These are phyloP conservation scores for Lasioglossum figueresi DNA, from an alignment of 2,888 invertebrate genomes.

Conservation along the genomic window DNA sequence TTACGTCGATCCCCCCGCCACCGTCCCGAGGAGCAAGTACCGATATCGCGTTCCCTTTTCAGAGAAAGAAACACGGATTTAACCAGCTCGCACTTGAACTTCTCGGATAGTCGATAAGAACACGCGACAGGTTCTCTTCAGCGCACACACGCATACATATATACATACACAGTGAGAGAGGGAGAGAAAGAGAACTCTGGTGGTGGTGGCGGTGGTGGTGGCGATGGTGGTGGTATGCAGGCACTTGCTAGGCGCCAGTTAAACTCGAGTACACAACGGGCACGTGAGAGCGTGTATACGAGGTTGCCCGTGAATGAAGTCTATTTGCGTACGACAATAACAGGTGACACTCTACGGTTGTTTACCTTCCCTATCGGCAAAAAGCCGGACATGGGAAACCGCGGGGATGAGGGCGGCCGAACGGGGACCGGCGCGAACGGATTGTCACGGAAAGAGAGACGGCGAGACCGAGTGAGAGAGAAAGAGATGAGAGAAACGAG, in stretches of 20 bases:
- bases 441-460: constrained; percentile 19
- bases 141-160: not conserved
- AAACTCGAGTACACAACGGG: constrained; percentile 54
- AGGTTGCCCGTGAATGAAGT: constrained; percentile 76
- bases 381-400: constrained; percentile 65
- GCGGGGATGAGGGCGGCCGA: constrained; percentile 42
- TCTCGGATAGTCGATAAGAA: not conserved
- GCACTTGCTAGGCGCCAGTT: constrained; percentile 14
- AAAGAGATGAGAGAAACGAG: constrained; percentile 37
- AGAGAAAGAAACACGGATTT: constrained; percentile 14
- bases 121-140: constrained; percentile 5
- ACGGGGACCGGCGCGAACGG: constrained; percentile 35
- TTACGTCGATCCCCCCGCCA: not conserved
- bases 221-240: not conserved
- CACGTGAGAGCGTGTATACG: constrained; percentile 53
- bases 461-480: not conserved
- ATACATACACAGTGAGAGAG: not conserved
- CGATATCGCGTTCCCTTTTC: constrained; percentile 30
- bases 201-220: not conserved
- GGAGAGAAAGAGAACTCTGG: not conserved
- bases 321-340: constrained; percentile 79
- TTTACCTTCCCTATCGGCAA: constrained; percentile 76
- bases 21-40: not conserved
- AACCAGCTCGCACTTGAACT: constrained; percentile 15
- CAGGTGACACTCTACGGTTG: constrained; percentile 78